Evolutionary conservation across 2,888 invertebrate species (phyloP), one percentile per base, ranked within the genome.

Genomic region (Polymixis lichenea): DNA sequence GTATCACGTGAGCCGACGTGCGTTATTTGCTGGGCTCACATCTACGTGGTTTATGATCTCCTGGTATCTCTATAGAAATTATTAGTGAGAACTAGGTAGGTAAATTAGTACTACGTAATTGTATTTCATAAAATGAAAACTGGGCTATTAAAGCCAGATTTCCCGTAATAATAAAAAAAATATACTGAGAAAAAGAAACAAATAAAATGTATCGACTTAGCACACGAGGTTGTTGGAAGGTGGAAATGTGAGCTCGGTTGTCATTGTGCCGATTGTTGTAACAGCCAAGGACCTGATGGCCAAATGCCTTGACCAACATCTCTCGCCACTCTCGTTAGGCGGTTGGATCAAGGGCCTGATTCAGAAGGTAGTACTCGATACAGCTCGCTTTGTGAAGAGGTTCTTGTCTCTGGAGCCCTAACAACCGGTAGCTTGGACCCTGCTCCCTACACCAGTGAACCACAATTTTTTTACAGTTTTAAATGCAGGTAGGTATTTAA

Each of bases 1-100:
- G 78, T 72, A 81, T 77, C 68, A 72, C 73, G 67, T 60, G 71
- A 86, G 61, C 46, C 65, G 68, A 77, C 86, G 82, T 82, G 75
- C 72, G 73, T 75, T 85, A 85, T 87, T 87, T 77, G 71, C 79
- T 67, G 66, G 61, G 77, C 69, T 72, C 69, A 71, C 61, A 38
- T 64, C 71, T 75, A 60, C 53, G 60, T 53, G 58, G 56, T 70
- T 77, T 84, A 78, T 88, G 76, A 72, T 74, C 62, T 28, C 73
- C 77, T 80, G 65, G 79, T 86, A 88, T 62, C 58, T 55, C 38
- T 22, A 72, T n/a, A 25, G n/a, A 49, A 71, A 77, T 75, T 65
- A 56, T 72, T 74, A 56, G 61, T 56, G n/a, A 53, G 19, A 51
- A 60, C 46, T 32, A 46, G 55, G 13, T 55, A 53, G 13, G n/a